These are phyloP conservation scores for Palythoa grandis DNA, from an alignment of 92 coral and sea anemone genomes.

Conservation along the genomic window DNA sequence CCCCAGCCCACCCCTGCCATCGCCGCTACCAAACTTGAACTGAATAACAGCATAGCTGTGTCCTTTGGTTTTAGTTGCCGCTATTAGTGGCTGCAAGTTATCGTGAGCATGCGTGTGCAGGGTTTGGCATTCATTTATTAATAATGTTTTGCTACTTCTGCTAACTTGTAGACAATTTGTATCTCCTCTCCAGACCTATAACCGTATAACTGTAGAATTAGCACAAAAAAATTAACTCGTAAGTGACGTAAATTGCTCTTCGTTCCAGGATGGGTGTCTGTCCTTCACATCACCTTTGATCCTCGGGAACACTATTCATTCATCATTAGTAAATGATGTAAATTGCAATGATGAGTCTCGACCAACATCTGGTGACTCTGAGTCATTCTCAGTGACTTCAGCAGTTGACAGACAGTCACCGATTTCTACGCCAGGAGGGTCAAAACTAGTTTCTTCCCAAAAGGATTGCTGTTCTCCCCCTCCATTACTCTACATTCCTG, in stretches of 20 bases:
- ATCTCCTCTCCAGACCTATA: neutral
- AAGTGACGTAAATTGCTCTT: neutral
- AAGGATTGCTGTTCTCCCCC: constrained; percentile 75
- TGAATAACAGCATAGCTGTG: no score
- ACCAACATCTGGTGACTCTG: constrained; percentile 48
- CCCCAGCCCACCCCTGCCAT: no score
- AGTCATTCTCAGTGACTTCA: constrained; percentile 21
- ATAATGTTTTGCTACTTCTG: no score
- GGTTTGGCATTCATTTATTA: no score
- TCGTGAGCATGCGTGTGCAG: no score
- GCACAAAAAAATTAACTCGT: neutral
- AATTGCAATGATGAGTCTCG: constrained; percentile 48
- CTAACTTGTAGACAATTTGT: neutral
- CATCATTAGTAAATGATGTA: constrained; percentile 41
- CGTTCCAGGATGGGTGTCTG: constrained; percentile 52
- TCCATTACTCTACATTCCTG: constrained; percentile 84
- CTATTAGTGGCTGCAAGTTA: no score
- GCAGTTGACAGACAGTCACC: constrained; percentile 42
- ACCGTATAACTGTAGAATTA: neutral
- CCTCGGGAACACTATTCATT: constrained; percentile 60
- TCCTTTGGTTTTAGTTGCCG: no score
- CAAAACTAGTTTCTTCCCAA: constrained; percentile 48
- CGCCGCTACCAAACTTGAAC: no score
- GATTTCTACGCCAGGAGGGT: constrained; percentile 45
- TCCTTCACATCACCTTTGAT: constrained; percentile 78